Evolutionary conservation across 2,113 vertebrate genomes (phyloP).

Genomic region (Tragelaphus buxtoni): DNA sequence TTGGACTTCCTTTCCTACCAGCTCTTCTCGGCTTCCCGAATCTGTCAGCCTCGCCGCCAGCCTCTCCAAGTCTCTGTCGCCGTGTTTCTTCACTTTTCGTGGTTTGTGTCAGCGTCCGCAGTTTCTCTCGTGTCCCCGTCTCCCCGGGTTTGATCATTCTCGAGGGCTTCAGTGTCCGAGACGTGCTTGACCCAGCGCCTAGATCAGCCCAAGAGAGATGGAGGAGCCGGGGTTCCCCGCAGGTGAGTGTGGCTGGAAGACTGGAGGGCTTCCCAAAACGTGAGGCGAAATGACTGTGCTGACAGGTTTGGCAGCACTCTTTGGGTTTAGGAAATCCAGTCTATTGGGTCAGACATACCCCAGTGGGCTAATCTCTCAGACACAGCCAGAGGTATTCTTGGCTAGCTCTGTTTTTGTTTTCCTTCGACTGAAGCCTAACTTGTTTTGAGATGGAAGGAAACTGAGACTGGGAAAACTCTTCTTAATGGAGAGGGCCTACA

Average conservation of each 20-base stretch:
- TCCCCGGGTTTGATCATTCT: background rate
- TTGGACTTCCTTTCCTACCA: accelerated
- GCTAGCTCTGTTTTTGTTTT: background rate
- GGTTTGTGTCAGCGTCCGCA: background rate
- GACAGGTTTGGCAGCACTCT: background rate
- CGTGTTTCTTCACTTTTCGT: background rate
- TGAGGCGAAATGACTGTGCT: background rate
- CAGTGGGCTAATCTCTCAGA: background rate
- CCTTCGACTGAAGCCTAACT: background rate
- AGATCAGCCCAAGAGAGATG: background rate
- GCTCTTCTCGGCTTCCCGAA: accelerated
- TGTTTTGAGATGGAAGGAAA: background rate
- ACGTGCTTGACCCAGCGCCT: background rate
- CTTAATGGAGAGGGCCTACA: background rate
- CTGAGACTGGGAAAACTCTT: background rate
- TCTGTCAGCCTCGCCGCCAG: too few species aligned
- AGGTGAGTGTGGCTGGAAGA: constrained; percentile 32
- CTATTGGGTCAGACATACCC: background rate
- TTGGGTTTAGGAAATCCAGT: background rate
- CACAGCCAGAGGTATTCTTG: background rate
- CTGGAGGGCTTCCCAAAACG: too few species aligned
- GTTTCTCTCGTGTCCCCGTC: background rate
- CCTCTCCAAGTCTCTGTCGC: accelerated
- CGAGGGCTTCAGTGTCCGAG: background rate
- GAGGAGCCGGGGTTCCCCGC: background rate